phyloP scores from a whole-genome alignment of 2,113 vertebrate genomes.

The Ophiodon elongatus region DNA sequence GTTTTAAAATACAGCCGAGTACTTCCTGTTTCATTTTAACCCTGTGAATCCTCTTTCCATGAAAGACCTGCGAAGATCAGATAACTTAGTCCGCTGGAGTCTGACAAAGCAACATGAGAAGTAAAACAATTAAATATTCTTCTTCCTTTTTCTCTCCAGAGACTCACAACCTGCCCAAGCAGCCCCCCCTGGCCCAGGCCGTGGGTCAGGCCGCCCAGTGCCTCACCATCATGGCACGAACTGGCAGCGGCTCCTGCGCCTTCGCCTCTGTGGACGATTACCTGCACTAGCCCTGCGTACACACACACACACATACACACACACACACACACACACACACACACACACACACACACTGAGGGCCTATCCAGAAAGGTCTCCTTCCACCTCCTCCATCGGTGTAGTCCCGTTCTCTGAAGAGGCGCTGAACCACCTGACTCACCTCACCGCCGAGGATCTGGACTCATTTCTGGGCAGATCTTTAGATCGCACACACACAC shows the following conservation, averaged over 20 bases:
- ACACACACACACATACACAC: constrained; percentile 22
- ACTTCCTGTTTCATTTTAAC: too few species aligned
- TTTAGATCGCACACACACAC: constrained; percentile 6
- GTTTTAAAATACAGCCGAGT: too few species aligned
- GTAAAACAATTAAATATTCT: too few species aligned
- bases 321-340: constrained; percentile 23
- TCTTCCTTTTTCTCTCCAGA: constrained; percentile 76
- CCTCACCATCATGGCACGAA: constrained; percentile 97
- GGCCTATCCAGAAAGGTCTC: constrained; percentile 38
- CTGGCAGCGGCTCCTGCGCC: constrained; percentile 95
- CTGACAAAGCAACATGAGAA: too few species aligned
- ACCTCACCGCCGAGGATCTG: constrained; percentile 18
- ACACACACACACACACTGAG: constrained; percentile 6
- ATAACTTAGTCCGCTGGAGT: too few species aligned
- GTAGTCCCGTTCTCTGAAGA: constrained; percentile 32
- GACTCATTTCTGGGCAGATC: constrained; percentile 31
- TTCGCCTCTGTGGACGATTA: constrained; percentile 98
- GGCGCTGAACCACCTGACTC: constrained; percentile 30
- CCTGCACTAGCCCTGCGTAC: constrained; percentile 88
- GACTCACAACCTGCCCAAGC: constrained; percentile 99
- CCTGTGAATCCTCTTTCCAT: too few species aligned
- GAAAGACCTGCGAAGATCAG: too few species aligned
- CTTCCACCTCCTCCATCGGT: constrained; percentile 30
- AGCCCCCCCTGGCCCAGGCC: constrained; percentile 95
- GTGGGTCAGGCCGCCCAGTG: constrained; percentile 97